Evolutionary conservation across 2,888 invertebrate species (phyloP).

Genomic region (Rhagophthalmus giganteus): DNA sequence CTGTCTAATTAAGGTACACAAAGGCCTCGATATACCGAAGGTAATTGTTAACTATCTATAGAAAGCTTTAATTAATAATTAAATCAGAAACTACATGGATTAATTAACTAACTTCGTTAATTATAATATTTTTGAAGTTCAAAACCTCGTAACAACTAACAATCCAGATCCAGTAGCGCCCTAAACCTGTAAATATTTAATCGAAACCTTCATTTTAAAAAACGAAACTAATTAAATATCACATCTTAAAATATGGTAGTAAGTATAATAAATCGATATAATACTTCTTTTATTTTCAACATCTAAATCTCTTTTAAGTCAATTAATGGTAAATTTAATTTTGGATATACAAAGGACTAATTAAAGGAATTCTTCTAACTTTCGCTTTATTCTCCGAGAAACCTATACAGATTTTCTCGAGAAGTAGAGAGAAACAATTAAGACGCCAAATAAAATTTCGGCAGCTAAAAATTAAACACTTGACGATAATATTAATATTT

Average conservation of each 20-base stretch:
- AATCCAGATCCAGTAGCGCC: too few species aligned
- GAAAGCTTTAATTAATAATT: slow-evolving; percentile 53
- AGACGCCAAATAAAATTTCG: background rate
- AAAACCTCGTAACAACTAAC: slow-evolving; percentile 18
- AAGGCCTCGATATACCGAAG: slow-evolving; percentile 47
- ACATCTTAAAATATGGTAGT: too few species aligned
- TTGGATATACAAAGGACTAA: slow-evolving; percentile 28
- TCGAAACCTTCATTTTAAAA: slow-evolving; percentile 1
- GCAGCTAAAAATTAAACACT: background rate
- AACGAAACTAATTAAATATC: slow-evolving; percentile 15
- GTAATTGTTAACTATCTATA: slow-evolving; percentile 53
- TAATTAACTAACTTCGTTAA: slow-evolving; percentile 48
- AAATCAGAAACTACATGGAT: slow-evolving; percentile 48
- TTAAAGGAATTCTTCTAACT: slow-evolving; percentile 31
- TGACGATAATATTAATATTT: background rate
- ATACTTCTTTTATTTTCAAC: slow-evolving; percentile 21
- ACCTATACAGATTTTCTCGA: slow-evolving; percentile 17
- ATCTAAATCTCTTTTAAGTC: slow-evolving; percentile 15
- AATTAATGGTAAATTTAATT: slow-evolving; percentile 29
- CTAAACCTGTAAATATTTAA: too few species aligned
- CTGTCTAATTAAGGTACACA: slow-evolving; percentile 51
- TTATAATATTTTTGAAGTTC: slow-evolving; percentile 36
- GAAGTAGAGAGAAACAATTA: slow-evolving; percentile 2
- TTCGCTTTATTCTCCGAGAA: slow-evolving; percentile 7
- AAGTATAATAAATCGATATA: slow-evolving; percentile 23